Evolutionary conservation across 2,113 vertebrate species (phyloP).

Genomic region (Erinaceus europaeus): DNA sequence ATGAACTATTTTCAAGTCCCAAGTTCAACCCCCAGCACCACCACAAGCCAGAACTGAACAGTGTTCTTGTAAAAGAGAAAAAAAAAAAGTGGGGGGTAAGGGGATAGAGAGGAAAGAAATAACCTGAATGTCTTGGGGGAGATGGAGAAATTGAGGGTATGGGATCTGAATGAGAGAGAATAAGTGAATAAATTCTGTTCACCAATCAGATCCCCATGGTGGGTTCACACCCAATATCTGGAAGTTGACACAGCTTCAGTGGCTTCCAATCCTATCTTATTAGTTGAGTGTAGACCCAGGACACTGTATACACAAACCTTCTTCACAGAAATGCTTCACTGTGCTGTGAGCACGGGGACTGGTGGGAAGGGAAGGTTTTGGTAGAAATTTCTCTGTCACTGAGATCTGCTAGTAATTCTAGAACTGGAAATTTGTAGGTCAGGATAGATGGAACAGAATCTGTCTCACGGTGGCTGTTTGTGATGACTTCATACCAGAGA

Average conservation of each 20-base stretch:
- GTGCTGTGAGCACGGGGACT: rapidly evolving
- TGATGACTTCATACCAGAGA: slow-evolving; percentile 32
- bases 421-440: rapidly evolving
- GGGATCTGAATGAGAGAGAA: background rate
- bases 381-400: background rate
- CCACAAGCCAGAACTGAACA: no score
- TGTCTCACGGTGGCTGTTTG: background rate
- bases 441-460: background rate
- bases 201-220: background rate
- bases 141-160: background rate
- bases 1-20: no score
- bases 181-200: background rate
- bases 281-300: slow-evolving; percentile 75
- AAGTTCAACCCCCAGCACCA: no score
- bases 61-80: no score
- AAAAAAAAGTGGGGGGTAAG: no score
- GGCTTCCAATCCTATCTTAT: slow-evolving; percentile 62
- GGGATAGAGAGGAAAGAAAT: no score
- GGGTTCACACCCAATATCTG: background rate
- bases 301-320: background rate
- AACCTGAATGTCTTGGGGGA: background rate
- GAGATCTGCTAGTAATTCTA: slow-evolving; percentile 41
- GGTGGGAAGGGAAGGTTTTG: background rate
- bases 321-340: rapidly evolving
- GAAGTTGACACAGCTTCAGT: slow-evolving; percentile 76